These are phyloP conservation scores for Sebastes reedi DNA, from an alignment of 2,797 vertebrate species.

Conservation along the genomic window DNA sequence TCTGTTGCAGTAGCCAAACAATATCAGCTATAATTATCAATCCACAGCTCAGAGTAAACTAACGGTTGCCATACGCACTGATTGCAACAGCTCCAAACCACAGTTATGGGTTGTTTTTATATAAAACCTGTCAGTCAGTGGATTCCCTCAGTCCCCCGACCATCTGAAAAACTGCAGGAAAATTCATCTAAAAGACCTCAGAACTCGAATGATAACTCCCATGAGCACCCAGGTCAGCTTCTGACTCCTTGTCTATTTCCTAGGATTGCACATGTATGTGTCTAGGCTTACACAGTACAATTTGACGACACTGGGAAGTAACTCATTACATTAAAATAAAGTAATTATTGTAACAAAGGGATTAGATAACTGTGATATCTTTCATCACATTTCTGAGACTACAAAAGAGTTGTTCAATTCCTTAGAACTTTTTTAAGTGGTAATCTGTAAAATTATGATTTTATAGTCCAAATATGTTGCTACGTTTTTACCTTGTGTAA, in stretches of 20 bases:
- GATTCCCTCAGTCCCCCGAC: constrained; percentile 1
- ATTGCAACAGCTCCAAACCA: neutral
- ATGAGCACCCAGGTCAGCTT: neutral
- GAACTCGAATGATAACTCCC: constrained; percentile 6
- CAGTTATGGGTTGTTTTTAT: neutral
- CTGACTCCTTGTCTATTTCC: neutral
- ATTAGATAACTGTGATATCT: neutral
- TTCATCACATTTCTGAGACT: neutral
- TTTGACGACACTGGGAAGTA: neutral
- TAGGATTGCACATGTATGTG: neutral
- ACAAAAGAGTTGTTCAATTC: neutral
- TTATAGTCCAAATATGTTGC: no score
- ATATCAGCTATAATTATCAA: neutral
- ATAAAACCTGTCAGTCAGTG: constrained; percentile 24
- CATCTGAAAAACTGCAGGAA: constrained; percentile 9
- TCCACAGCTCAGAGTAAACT: neutral
- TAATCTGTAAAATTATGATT: no score
- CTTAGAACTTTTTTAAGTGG: no score
- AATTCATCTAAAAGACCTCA: neutral
- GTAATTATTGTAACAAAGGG: neutral
- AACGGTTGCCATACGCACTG: neutral
- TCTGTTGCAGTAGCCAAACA: neutral
- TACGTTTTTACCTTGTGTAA: no score
- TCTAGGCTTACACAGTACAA: neutral
- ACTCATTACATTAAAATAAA: neutral